phyloP scores from a whole-genome alignment of 2,113 vertebrate genomes.

The Sturnus vulgaris region DNA sequence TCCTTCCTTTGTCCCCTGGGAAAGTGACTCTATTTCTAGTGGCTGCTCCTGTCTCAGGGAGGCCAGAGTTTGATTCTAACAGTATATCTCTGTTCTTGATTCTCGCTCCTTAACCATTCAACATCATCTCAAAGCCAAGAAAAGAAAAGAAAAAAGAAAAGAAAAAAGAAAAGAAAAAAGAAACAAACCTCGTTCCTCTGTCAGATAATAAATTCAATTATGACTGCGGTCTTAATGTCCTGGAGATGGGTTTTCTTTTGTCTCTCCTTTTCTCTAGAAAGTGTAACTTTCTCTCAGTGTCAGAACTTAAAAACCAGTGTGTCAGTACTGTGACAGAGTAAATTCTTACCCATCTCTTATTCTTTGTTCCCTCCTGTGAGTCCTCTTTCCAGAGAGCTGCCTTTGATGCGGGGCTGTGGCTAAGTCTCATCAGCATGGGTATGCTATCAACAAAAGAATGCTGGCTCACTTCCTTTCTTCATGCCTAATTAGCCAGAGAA shows the following conservation, averaged over 20 bases:
- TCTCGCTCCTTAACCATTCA: not conserved
- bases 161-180: not conserved
- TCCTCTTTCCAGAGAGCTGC: not conserved
- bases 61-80: not conserved
- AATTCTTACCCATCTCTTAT: not conserved
- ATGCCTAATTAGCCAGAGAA: constrained; percentile 1
- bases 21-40: not conserved
- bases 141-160: not conserved
- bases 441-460: not conserved
- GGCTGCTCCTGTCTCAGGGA: not conserved
- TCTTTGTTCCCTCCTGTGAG: not conserved
- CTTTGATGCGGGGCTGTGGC: not conserved
- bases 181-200: not conserved
- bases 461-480: constrained; percentile 19
- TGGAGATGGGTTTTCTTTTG: not conserved
- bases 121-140: not conserved
- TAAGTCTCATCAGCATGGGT: not conserved
- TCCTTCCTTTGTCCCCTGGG: not conserved
- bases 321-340: not conserved
- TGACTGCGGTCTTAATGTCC: not conserved
- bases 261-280: not conserved
- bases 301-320: not conserved
- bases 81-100: not conserved
- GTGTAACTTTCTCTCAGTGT: not conserved
- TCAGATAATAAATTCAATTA: not conserved